phyloP scores from a whole-genome alignment of 2,797 vertebrate species.

The Halcyon chelicuti region DNA sequence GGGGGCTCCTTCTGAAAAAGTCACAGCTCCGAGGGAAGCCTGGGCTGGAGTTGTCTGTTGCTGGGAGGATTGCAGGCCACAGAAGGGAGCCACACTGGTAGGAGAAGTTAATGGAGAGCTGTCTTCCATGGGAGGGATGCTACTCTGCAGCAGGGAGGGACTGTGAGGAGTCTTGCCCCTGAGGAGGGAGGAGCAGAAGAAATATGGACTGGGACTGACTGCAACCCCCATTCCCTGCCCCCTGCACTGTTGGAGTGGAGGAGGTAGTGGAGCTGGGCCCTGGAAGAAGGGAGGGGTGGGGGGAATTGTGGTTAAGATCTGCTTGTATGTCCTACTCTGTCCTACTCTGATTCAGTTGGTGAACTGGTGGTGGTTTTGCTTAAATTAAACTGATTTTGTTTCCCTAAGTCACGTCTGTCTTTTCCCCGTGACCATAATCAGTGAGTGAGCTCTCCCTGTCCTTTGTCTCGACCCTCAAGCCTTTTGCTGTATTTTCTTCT shows the following conservation, averaged over 20 bases:
- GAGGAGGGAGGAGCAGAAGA: background rate
- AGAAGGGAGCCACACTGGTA: background rate
- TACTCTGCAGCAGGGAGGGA: background rate
- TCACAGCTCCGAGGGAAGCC: background rate
- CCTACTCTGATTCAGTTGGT: background rate
- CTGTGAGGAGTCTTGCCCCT: background rate
- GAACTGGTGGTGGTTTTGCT: background rate
- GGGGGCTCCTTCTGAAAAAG: background rate
- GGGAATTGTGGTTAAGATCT: background rate
- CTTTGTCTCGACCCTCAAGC: background rate
- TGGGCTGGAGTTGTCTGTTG: background rate
- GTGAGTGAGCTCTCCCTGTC: background rate
- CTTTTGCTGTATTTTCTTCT: background rate
- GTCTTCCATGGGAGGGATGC: background rate
- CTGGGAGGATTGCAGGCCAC: background rate
- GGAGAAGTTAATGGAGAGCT: background rate
- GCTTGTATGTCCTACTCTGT: background rate
- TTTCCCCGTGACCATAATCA: background rate
- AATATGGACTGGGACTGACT: background rate
- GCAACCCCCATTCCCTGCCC: background rate
- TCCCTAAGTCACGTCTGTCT: background rate
- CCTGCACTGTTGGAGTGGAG: background rate
- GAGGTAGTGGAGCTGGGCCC: background rate
- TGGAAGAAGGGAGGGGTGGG: background rate
- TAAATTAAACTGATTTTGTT: background rate